Conservation (phyloP, 2,797 vertebrate species). For the Orestias chungarensis region DNA sequence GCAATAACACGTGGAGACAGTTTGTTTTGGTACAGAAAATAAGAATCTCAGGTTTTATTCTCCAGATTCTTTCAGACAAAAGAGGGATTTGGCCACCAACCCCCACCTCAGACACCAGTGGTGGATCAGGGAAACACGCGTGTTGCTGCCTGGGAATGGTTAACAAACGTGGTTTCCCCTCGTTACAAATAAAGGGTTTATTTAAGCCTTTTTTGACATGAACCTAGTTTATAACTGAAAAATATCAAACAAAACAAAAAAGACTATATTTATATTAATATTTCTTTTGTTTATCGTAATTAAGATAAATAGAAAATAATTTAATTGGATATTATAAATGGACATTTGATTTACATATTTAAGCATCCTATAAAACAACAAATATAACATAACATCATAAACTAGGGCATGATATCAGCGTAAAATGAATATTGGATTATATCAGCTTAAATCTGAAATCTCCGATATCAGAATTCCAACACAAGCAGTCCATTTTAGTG, state of each 20-base stretch:
- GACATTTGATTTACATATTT: too few species aligned
- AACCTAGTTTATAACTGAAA: neutral
- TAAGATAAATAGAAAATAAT: too few species aligned
- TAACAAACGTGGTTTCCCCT: neutral
- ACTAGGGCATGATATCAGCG: too few species aligned
- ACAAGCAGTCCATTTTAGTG: too few species aligned
- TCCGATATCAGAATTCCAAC: too few species aligned
- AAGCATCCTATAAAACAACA: too few species aligned
- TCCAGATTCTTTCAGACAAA: slow-evolving; percentile 40
- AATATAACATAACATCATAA: too few species aligned
- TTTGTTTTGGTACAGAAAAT: slow-evolving; percentile 1
- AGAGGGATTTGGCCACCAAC: slow-evolving; percentile 37
- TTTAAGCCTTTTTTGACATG: neutral
- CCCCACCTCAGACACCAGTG: slow-evolving; percentile 12
- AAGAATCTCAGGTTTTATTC: neutral
- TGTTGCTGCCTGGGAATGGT: neutral
- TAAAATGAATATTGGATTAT: too few species aligned
- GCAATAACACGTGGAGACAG: neutral
- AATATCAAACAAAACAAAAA: neutral
- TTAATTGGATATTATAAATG: too few species aligned
- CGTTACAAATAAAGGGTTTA: neutral
- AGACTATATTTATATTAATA: neutral
- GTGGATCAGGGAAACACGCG: neutral
- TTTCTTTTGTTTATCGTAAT: neutral
- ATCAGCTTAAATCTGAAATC: too few species aligned